These are phyloP conservation scores for Drosophila nigricruria DNA, from an alignment of 2,888 invertebrate species.

Conservation along the genomic window DNA sequence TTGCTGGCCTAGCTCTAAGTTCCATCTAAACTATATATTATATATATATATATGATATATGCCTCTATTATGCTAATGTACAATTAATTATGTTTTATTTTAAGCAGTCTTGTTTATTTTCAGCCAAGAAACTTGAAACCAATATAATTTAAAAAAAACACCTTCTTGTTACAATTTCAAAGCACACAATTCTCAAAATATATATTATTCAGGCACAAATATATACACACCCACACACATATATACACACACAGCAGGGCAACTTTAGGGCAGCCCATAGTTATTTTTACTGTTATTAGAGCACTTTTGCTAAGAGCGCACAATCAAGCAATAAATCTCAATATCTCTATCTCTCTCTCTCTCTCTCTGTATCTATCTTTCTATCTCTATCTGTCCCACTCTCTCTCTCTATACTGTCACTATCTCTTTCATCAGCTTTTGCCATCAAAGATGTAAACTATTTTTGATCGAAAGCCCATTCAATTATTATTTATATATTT, in stretches of 20 bases:
- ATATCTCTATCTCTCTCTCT: constrained; percentile 19
- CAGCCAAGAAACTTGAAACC: constrained; percentile 52
- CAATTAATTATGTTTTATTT: constrained; percentile 57
- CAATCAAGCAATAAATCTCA: constrained; percentile 58
- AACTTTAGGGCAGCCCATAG: constrained; percentile 60
- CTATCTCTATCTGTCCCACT: constrained; percentile 10
- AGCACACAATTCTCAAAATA: constrained; percentile 43
- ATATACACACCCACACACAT: constrained; percentile 25
- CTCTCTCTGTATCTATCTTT: constrained; percentile 13
- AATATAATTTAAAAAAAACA: constrained; percentile 17
- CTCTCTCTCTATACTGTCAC: constrained; percentile 23
- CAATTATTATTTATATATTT: constrained; percentile 25
- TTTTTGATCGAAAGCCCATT: constrained; percentile 10
- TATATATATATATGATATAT: constrained; percentile 32
- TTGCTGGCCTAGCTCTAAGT: constrained; percentile 59
- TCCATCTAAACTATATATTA: constrained; percentile 27
- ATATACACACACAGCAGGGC: constrained; percentile 40
- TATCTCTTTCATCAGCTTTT: constrained; percentile 47
- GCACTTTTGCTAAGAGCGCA: constrained; percentile 72
- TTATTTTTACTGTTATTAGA: constrained; percentile 59
- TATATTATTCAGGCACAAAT: constrained; percentile 6
- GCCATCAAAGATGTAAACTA: constrained; percentile 4
- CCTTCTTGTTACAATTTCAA: constrained; percentile 32
- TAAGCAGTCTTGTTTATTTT: constrained; percentile 71
- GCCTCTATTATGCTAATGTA: constrained; percentile 53